Percentiles rank a stretch among this genome's conserved stretches.
Conservation (phyloP, 2,113 vertebrate genomes). For the Podarcis cretensis region DNA sequence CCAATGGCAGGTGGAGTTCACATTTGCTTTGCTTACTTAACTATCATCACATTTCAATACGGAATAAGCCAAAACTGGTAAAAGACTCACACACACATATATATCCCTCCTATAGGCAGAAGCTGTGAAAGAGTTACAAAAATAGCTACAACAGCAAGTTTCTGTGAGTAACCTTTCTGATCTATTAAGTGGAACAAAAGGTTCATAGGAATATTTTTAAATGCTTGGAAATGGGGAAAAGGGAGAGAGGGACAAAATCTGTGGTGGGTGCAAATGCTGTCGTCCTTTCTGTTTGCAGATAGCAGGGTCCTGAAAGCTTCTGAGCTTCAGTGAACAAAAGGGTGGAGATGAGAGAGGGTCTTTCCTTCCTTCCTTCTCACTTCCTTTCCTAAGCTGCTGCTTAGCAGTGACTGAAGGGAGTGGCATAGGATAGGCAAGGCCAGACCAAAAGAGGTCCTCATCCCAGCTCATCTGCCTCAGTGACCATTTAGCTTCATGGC, state of each 20-base stretch:
- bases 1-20: slow-evolving; percentile 33
- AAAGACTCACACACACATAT: neutral
- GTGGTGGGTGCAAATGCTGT: neutral
- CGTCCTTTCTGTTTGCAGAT: neutral
- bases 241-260: neutral
- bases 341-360: too few species aligned
- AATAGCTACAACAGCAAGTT: slow-evolving; percentile 24
- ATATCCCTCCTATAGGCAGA: neutral
- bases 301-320: neutral
- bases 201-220: slow-evolving; percentile 18
- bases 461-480: too few species aligned
- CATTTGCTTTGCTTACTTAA: slow-evolving; percentile 42
- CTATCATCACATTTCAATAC: slow-evolving; percentile 30
- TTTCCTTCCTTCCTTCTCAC: neutral
- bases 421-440: neutral
- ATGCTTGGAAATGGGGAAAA: accelerated
- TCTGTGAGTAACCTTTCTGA: slow-evolving; percentile 8
- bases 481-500: neutral
- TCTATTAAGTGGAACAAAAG: slow-evolving; percentile 46
- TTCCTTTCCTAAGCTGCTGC: neutral
- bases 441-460: neutral
- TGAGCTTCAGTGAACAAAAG: neutral
- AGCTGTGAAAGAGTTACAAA: slow-evolving; percentile 29
- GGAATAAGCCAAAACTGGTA: slow-evolving; percentile 36
- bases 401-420: neutral